Base-by-base conservation (phyloP, 2,888 invertebrate genomes). In the Aleiodes alternator region DNA sequence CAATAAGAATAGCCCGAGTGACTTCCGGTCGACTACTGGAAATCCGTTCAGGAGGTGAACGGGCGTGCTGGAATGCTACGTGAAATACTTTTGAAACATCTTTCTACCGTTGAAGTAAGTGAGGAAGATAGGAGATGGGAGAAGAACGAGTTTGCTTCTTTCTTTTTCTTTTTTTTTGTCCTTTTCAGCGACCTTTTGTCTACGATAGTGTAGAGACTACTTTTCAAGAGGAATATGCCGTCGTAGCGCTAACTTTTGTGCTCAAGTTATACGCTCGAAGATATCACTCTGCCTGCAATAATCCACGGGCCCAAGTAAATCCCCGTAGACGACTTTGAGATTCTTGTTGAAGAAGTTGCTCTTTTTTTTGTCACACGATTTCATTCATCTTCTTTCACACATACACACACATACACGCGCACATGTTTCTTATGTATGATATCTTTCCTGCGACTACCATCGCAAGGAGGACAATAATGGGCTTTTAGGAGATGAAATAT, bases 141-240 rank as follows among this genome's bases (percentile, higher is more conserved):
- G 38, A 68, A 50, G 50, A 48, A 43, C 50, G 48, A 48, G 50
- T 66, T 66, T 29, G 23, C 66, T 29, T 29, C 43, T 43, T 66
- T 48, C 14, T 43, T 48, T 48, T 69, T 16, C 14, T 55, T 43
- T 48, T 48, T 69, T 16, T 14, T 55, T 61, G 56, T 72, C 64
- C 29, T 53, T 69, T 72, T 57, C 74, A 16, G 2, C 68, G 73
- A 57, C 72, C 72, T 72, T 74, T 76, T 78, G 61, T 72, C 68
- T 69, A 55, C 56, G 53, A 51, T 57, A 59, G 59, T 31, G 38
- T 34, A 34, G 59, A 77, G 74, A 72, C 75, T 77, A 78, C 76
- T 80, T 80, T 76, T 76, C 78, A 75, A 79, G 78, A 76, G 48
- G 80, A 81, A 80, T 80, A 79, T 81, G 81, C 78, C 70, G 69